Conservation (phyloP, 2,113 vertebrate species). For the Brachypteracias leptosomus region DNA sequence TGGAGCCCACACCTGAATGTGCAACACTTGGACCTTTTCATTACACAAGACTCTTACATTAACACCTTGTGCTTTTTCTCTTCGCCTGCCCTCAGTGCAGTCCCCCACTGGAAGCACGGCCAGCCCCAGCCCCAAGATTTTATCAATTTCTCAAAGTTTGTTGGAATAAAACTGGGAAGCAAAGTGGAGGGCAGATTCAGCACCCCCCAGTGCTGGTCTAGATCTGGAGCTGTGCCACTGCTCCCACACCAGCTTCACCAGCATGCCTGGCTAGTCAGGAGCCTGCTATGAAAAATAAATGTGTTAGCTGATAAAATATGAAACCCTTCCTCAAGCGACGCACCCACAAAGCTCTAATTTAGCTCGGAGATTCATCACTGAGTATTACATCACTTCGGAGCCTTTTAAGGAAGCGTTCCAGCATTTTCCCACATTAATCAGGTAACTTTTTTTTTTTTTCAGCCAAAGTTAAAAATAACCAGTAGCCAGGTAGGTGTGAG, state of each 20-base stretch:
- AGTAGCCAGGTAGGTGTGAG: not conserved
- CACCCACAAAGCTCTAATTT: constrained; percentile 3
- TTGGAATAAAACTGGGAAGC: not conserved
- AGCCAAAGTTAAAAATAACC: not conserved
- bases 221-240: not conserved
- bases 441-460: not conserved
- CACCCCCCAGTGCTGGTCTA: not conserved
- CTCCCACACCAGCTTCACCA: not conserved
- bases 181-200: not conserved
- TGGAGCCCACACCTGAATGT: not conserved
- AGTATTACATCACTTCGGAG: not conserved
- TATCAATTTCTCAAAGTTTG: not conserved
- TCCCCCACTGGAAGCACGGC: not conserved
- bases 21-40: accelerated
- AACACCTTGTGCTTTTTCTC: not conserved
- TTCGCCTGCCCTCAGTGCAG: not conserved
- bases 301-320: constrained; percentile 6
- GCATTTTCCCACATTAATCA: not conserved
- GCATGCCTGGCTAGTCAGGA: not conserved
- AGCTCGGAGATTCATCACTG: constrained; percentile 17
- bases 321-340: not conserved
- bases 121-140: not conserved
- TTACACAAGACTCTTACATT: too few species aligned
- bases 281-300: not conserved
- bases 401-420: constrained; percentile 15